These are phyloP conservation scores for Drosophila erecta DNA, from an alignment of 1,140 invertebrate genomes.

Conservation along the genomic window DNA sequence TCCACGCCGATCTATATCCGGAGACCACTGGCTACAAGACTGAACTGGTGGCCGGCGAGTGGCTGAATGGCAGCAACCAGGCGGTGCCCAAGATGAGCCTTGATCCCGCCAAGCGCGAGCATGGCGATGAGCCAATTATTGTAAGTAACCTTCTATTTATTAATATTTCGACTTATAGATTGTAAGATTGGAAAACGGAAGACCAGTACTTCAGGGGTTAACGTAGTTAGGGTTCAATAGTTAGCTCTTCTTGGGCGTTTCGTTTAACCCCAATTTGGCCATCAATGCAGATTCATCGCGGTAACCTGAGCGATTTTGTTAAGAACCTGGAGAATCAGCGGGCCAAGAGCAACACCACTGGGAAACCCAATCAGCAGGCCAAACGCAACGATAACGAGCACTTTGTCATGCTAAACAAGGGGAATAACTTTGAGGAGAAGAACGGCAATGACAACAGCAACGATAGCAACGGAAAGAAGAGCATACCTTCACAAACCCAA, in stretches of 20 bases:
- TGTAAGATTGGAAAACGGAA: no score
- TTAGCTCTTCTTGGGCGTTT: background rate
- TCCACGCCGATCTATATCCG: slow-evolving; percentile 96
- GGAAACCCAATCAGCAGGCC: slow-evolving; percentile 13
- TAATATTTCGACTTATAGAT: no score
- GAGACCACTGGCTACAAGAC: slow-evolving; percentile 92
- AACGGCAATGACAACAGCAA: slow-evolving; percentile 65
- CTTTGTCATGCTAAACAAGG: slow-evolving; percentile 62
- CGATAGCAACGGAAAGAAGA: slow-evolving; percentile 45
- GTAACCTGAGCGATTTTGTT: slow-evolving; percentile 82
- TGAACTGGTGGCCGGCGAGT: slow-evolving; percentile 90
- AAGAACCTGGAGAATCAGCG: slow-evolving; percentile 85
- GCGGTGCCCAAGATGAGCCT: slow-evolving; percentile 91
- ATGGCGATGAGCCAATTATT: slow-evolving; percentile 87
- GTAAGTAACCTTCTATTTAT: slow-evolving; percentile 84
- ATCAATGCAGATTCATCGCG: slow-evolving; percentile 73
- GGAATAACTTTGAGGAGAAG: slow-evolving; percentile 71
- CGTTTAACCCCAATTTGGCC: slow-evolving; percentile 12
- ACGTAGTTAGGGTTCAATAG: background rate
- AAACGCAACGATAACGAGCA: slow-evolving; percentile 72
- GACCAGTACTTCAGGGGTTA: background rate
- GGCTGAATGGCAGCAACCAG: slow-evolving; percentile 90
- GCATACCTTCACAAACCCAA: slow-evolving; percentile 7
- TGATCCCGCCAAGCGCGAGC: slow-evolving; percentile 89
- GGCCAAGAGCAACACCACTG: slow-evolving; percentile 40